Base-by-base conservation (phyloP, 2,888 invertebrate species). In the Pandemis cinnamomeana region DNA sequence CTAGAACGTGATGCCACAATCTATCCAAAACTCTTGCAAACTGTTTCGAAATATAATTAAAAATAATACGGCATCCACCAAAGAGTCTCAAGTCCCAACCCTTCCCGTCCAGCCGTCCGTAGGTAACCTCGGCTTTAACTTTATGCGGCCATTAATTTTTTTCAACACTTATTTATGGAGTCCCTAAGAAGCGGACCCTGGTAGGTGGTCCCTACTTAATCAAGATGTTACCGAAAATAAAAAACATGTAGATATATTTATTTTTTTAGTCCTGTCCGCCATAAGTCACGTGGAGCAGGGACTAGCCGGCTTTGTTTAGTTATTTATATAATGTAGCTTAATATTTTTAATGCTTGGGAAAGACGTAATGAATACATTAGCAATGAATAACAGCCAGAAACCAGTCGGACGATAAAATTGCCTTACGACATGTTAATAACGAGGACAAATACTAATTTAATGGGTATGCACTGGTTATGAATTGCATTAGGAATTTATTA, bases 191-290 rank as follows among this genome's bases (percentile, higher is more conserved):
- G 82, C 85, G 80, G 83, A 78, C 85, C 84, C 89, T 78, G 84
- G 93, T 93, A 94, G 94, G 94, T 94, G 94, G 94, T 93, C 94
- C 89, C 86, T 86, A 91, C 91, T 94, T 94, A 94, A 94, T 94
- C 93, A 94, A 94, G 94, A 93, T 87, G 93, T 94, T 92, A 92
- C 93, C 89, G 86, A 93, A 92, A 90, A 86, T 85, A 88, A 90
- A 91, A 89, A 89, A 86, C 85, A 78, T 84, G 84, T 81, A 86
- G 85, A 88, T 85, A 90, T 89, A 89, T 90, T 87, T 90, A 86
- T 87, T 91, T 91, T 90, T 90, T 89, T 89, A 86, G 80, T 85
- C 92, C 91, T 87, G 88, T 86, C 87, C 85, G 82, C 79, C 81
- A 79, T 89, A 89, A 93, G 86, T 93, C 92, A 93, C 89, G 83